These are phyloP conservation scores for Myotis vivesi DNA, from an alignment of 2,797 vertebrate species.

Conservation along the genomic window DNA sequence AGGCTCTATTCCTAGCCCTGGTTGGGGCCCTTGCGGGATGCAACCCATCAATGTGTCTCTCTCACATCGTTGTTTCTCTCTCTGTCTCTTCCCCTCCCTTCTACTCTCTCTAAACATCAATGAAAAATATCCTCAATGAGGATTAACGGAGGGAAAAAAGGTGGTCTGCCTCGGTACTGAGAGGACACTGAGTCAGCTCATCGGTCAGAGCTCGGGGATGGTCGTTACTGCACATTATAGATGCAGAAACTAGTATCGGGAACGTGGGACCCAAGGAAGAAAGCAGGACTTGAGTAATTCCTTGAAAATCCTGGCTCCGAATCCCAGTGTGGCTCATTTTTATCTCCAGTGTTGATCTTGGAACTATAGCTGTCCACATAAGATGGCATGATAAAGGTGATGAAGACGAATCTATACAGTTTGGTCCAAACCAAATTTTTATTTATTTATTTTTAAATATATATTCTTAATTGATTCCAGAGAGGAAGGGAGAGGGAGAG, in stretches of 20 bases:
- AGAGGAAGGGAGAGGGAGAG: too few species aligned
- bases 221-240: background rate
- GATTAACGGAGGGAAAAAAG: rapidly evolving
- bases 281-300: background rate
- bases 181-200: background rate
- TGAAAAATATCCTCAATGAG: too few species aligned
- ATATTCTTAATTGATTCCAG: too few species aligned
- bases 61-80: too few species aligned
- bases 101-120: too few species aligned
- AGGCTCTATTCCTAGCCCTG: too few species aligned
- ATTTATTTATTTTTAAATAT: too few species aligned
- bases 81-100: too few species aligned
- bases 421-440: background rate
- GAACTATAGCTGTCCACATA: background rate
- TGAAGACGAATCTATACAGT: background rate
- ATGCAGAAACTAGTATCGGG: background rate
- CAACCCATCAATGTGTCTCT: too few species aligned
- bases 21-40: too few species aligned
- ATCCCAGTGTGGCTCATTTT: background rate
- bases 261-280: background rate
- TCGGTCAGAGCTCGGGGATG: background rate
- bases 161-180: background rate
- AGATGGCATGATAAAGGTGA: background rate
- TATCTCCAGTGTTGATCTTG: background rate
- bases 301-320: background rate